phyloP scores from a whole-genome alignment of 2,888 invertebrate genomes.

The Tortrix viridana region DNA sequence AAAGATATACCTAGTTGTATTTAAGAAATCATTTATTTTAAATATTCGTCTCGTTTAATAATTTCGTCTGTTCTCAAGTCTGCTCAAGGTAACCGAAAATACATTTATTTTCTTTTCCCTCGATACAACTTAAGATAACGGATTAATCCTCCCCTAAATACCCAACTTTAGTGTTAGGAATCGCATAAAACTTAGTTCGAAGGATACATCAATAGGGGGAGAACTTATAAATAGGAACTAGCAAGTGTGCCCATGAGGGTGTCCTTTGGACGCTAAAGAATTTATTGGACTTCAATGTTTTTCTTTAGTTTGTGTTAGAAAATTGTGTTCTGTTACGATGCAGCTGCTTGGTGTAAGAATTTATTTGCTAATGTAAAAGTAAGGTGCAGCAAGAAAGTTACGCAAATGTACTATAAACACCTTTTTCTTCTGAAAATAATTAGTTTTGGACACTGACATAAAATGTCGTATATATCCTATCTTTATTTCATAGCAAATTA shows the following conservation, averaged over 20 bases:
- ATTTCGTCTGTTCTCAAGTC: too few species aligned
- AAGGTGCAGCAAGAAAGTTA: too few species aligned
- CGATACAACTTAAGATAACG: slow-evolving; percentile 25
- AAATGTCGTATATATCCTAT: too few species aligned
- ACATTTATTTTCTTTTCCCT: slow-evolving; percentile 3
- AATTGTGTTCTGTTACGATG: slow-evolving; percentile 33
- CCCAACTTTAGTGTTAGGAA: slow-evolving; percentile 38
- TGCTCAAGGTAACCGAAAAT: not conserved
- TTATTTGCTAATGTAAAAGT: too few species aligned
- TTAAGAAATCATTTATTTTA: too few species aligned
- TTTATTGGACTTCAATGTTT: slow-evolving; percentile 45
- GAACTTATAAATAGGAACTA: slow-evolving; percentile 47
- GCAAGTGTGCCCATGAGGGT: slow-evolving; percentile 46
- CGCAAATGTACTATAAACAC: too few species aligned
- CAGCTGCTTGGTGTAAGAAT: slow-evolving; percentile 19
- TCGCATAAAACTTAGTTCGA: slow-evolving; percentile 38
- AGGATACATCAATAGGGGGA: slow-evolving; percentile 45
- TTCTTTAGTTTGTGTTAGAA: slow-evolving; percentile 20
- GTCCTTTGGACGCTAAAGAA: slow-evolving; percentile 41
- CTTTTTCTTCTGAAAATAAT: too few species aligned
- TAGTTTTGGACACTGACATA: too few species aligned
- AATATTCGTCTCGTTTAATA: too few species aligned
- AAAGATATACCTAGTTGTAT: too few species aligned
- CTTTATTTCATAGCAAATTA: too few species aligned
- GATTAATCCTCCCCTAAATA: slow-evolving; percentile 31